These are phyloP conservation scores for Tadarida brasiliensis DNA, from an alignment of 2,797 vertebrate species.

Conservation along the genomic window DNA sequence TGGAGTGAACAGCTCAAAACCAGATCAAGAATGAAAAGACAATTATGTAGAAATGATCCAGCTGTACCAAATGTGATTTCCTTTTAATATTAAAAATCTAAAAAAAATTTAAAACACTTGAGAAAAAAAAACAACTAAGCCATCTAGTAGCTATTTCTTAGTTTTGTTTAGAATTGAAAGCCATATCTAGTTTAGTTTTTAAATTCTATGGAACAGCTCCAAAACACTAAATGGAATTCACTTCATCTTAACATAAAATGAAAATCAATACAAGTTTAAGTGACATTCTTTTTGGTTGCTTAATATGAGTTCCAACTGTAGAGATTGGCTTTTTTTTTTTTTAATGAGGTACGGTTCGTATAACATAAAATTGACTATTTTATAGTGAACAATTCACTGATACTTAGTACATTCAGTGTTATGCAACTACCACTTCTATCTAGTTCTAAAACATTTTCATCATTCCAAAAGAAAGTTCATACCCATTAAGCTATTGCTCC, in stretches of 20 bases:
- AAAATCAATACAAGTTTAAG: slow-evolving; percentile 16
- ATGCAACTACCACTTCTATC: background rate
- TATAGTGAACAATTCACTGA: too few species aligned
- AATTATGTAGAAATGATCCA: slow-evolving; percentile 89
- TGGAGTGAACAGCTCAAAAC: slow-evolving; percentile 88
- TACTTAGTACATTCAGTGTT: background rate
- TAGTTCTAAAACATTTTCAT: too few species aligned
- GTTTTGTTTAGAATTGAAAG: slow-evolving; percentile 52
- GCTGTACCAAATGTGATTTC: slow-evolving; percentile 86
- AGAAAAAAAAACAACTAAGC: background rate
- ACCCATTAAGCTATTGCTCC: background rate
- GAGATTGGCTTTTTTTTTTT: background rate
- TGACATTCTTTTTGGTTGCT: slow-evolving; percentile 14
- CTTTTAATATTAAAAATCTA: slow-evolving; percentile 84
- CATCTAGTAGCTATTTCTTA: slow-evolving; percentile 31
- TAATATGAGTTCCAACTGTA: slow-evolving; percentile 13
- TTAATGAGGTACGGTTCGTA: background rate
- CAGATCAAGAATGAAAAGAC: slow-evolving; percentile 88
- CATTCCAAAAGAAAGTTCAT: too few species aligned
- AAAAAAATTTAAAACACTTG: slow-evolving; percentile 64
- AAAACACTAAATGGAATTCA: slow-evolving; percentile 33
- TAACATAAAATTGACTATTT: too few species aligned
- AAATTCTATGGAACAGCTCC: slow-evolving; percentile 28
- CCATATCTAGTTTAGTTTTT: slow-evolving; percentile 29
- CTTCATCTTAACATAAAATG: background rate